Conservation (phyloP, 2,113 vertebrate genomes). For the Pao palembangensis region DNA sequence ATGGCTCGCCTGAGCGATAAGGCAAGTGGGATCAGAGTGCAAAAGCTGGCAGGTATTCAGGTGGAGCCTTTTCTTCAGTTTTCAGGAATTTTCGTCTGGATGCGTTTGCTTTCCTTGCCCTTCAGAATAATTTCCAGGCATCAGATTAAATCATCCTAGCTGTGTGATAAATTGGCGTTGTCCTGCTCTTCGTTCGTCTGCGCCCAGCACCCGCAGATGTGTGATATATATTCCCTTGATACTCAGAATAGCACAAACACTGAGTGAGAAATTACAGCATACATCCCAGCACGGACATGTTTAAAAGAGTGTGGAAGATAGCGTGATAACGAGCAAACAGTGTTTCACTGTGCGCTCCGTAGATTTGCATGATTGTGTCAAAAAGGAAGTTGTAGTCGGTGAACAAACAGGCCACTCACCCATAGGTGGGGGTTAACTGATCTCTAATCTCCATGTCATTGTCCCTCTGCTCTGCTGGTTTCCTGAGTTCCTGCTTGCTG, state of each 20-base stretch:
- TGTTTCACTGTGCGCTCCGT: constrained; percentile 7
- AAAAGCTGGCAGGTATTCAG: constrained; percentile 17
- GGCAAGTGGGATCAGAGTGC: constrained; percentile 46
- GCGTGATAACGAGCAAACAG: background rate
- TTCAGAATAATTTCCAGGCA: constrained; percentile 11
- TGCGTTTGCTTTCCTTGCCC: constrained; percentile 5
- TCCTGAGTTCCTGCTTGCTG: constrained; percentile 65
- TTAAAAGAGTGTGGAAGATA: constrained; percentile 6
- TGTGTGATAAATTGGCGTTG: constrained; percentile 9
- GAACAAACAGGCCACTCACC: constrained; percentile 41
- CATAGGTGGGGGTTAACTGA: constrained; percentile 45
- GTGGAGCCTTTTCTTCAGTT: constrained; percentile 6
- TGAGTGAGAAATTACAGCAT: background rate
- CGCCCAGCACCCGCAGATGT: constrained; percentile 20
- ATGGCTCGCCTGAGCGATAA: constrained; percentile 29
- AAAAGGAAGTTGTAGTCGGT: constrained; percentile 50
- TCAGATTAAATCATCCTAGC: constrained; percentile 32
- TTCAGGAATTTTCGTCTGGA: constrained; percentile 2
- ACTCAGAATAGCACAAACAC: constrained; percentile 5
- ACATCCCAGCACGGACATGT: constrained; percentile 3
- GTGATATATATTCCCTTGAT: constrained; percentile 8
- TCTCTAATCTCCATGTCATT: constrained; percentile 69
- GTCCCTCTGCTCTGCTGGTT: constrained; percentile 54
- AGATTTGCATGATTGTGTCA: constrained; percentile 29
- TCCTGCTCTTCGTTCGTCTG: constrained; percentile 21